Conservation (phyloP, 2,113 vertebrate genomes). For the Chloropsis cyanopogon region DNA sequence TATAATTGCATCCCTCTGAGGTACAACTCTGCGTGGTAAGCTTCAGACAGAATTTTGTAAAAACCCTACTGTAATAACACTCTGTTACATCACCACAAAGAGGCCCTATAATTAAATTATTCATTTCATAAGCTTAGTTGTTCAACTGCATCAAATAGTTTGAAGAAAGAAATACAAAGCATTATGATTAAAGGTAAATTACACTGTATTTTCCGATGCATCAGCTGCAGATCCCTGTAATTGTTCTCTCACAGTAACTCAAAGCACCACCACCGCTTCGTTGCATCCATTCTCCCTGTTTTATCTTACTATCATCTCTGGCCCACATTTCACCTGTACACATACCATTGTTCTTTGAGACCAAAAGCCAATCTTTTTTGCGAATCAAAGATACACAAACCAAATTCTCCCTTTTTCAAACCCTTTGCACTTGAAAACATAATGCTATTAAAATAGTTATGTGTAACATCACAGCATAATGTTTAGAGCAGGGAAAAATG, state of each 20-base stretch:
- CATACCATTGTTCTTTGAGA: background rate
- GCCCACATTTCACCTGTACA: fast-evolving
- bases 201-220: background rate
- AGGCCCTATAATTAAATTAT: background rate
- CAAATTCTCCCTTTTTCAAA: background rate
- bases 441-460: background rate
- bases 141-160: background rate
- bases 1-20: background rate
- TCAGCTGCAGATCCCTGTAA: background rate
- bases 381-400: background rate
- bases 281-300: background rate
- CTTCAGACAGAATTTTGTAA: background rate
- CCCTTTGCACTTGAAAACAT: background rate
- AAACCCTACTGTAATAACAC: background rate
- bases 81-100: background rate
- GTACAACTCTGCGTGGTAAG: background rate
- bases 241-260: background rate
- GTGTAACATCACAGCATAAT: background rate
- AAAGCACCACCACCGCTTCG: background rate
- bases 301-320: background rate
- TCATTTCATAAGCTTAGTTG: background rate
- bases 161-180: background rate
- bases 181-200: background rate
- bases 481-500: background rate
- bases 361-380: background rate